Evolutionary conservation across 2,113 vertebrate species (phyloP), one percentile per base, ranked within the genome.

Genomic region (Mormyrus iriodes): DNA sequence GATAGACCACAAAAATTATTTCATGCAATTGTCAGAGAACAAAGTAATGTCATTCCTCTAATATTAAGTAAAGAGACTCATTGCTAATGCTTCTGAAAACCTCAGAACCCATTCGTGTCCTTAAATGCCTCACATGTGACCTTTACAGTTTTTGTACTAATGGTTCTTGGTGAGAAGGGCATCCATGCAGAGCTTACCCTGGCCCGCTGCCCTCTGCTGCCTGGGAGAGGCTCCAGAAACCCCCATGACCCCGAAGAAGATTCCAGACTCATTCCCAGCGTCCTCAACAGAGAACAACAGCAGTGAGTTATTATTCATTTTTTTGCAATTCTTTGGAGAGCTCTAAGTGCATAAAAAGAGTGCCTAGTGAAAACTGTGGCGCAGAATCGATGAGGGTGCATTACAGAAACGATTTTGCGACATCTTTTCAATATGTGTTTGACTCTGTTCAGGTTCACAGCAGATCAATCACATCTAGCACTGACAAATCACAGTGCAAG

Each of bases 281-380:
- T 69, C 61, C 61, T 69, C 61, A 69, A 69, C 61, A 69, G 61
- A 31, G n/a, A 82, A 82, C 76, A 82, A 82, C 76, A 82, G 31
- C 76, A 82, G 35, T 0, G 76, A 44, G 17, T 82, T 69, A 69
- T 69, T 69, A 69, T 31, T 69, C 61, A 69, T 31, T 69, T 69
- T 48, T 65, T n/a, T 69, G 35, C 42, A 82, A 42, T 82, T 10
- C 31, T 39, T 82, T 82, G 76, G 31, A 39, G 42, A 82, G 76
- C 15, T 82, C 42, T 44, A 82, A 44, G 76, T 82, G 31, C 76
- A 82, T 19, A 3, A 44, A 24, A 44, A 82, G 35, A 42, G 31
- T 44, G 39, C 9, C 6, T 82, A 3, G 19, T 21, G 39, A 42
- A 82, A 44, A 42, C 76, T 82, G 35, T 39, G 7, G 76, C 31